Percentiles rank a stretch among this genome's conserved stretches.
These are phyloP conservation scores for Gallinago undulata DNA, from an alignment of 2,113 vertebrate genomes.

Conservation along the genomic window DNA sequence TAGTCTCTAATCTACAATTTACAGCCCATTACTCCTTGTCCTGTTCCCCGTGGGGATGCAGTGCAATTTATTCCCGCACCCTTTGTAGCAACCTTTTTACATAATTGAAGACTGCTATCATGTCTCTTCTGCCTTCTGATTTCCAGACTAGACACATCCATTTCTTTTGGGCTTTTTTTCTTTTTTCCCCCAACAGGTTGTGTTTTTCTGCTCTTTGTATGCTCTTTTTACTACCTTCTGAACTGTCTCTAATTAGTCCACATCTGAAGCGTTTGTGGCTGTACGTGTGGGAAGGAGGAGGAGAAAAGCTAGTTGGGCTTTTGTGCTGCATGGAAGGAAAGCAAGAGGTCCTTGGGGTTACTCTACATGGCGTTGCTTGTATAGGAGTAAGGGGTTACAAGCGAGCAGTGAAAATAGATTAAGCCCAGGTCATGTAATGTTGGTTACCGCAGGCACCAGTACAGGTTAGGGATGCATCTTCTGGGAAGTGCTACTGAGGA, in stretches of 20 bases:
- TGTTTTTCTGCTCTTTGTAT: background rate
- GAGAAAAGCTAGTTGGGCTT: background rate
- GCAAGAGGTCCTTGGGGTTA: background rate
- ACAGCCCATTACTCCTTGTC: conserved; percentile 17
- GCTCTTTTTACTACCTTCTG: background rate
- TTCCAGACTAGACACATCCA: background rate
- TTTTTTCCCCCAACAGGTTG: background rate
- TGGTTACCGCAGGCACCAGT: too few relatives aligned
- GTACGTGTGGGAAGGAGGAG: background rate
- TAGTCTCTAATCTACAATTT: background rate
- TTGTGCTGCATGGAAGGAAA: background rate
- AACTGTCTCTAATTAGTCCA: background rate
- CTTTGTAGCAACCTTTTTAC: background rate
- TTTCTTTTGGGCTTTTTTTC: background rate
- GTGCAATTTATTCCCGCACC: background rate
- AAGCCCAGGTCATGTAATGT: background rate
- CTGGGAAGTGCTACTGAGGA: too few relatives aligned
- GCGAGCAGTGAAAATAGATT: background rate
- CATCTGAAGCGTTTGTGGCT: background rate
- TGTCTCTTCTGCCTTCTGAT: background rate
- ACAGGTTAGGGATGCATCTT: too few relatives aligned
- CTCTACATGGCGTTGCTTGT: background rate
- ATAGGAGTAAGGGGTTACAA: background rate
- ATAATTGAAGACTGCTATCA: background rate
- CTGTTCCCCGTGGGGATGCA: background rate